Conservation (phyloP, 2,113 vertebrate species). For the Acrocephalus kingi region DNA sequence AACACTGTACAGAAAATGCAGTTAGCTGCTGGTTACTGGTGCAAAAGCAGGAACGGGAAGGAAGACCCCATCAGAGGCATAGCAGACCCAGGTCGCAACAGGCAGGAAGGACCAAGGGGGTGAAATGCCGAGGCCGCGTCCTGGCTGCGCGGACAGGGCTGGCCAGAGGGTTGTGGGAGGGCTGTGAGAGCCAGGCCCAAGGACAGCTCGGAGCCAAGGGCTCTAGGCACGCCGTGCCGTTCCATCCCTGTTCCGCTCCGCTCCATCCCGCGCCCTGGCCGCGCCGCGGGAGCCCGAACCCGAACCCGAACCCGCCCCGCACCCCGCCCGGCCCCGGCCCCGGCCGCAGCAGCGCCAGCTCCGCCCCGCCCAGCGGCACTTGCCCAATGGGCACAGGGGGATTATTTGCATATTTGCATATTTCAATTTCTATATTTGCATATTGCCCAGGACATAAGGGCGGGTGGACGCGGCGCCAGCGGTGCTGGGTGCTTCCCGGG, state of each 20-base stretch:
- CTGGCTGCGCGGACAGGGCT: not conserved
- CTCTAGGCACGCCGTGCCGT: rapidly evolving
- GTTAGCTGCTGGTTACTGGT: too few species aligned
- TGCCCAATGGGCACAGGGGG: not conserved
- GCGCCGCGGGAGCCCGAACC: not conserved
- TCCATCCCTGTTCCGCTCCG: rapidly evolving
- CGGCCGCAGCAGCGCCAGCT: not conserved
- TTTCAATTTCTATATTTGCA: not conserved
- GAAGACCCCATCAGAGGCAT: rapidly evolving
- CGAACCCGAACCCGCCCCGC: not conserved
- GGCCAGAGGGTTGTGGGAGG: not conserved
- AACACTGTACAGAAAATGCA: not conserved
- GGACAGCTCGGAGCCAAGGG: too few species aligned
- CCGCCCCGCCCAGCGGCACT: not conserved
- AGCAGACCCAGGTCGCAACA: rapidly evolving
- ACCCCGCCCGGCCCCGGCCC: not conserved
- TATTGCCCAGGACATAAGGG: not conserved
- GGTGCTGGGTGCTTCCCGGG: rapidly evolving
- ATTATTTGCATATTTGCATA: not conserved
- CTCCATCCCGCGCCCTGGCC: too few species aligned
- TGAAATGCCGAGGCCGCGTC: not conserved
- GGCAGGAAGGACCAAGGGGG: not conserved
- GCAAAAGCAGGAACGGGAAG: too few species aligned
- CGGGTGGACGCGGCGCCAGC: rapidly evolving
- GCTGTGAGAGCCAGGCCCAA: not conserved